Percentiles rank a stretch among this genome's conserved stretches.
Evolutionary conservation across 1,140 invertebrate genomes (phyloP).

Genomic region (Lepeophtheirus salmonis): DNA sequence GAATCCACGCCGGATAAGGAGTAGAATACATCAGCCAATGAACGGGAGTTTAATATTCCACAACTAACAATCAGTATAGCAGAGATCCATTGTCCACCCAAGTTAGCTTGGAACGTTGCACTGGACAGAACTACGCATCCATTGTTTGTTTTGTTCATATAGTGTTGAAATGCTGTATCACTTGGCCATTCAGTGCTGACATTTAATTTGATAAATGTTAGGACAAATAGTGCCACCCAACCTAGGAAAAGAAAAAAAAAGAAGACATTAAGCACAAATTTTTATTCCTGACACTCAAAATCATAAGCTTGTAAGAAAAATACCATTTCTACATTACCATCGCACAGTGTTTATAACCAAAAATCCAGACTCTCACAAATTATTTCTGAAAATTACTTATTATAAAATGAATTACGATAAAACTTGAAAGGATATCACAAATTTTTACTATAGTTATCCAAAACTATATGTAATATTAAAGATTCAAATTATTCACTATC

Average conservation of each 20-base stretch:
- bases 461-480: no score
- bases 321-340: no score
- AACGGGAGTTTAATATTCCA: not conserved
- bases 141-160: not conserved
- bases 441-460: no score
- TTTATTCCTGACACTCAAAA: no score
- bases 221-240: not conserved
- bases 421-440: no score
- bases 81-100: not conserved
- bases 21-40: not conserved
- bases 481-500: no score
- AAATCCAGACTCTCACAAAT: no score
- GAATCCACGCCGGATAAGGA: constrained; percentile 2
- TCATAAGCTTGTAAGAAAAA: no score
- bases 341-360: no score
- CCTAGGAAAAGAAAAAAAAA: not conserved
- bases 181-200: not conserved
- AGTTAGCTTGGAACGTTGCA: not conserved
- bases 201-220: not conserved
- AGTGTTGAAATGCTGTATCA: not conserved
- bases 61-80: not conserved
- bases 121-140: not conserved
- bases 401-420: no score
- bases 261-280: no score
- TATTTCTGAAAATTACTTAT: no score